Percentiles rank a stretch among this genome's conserved stretches.
phyloP scores from a whole-genome alignment of 2,888 invertebrate genomes.

The Strigamia transsilvanica region DNA sequence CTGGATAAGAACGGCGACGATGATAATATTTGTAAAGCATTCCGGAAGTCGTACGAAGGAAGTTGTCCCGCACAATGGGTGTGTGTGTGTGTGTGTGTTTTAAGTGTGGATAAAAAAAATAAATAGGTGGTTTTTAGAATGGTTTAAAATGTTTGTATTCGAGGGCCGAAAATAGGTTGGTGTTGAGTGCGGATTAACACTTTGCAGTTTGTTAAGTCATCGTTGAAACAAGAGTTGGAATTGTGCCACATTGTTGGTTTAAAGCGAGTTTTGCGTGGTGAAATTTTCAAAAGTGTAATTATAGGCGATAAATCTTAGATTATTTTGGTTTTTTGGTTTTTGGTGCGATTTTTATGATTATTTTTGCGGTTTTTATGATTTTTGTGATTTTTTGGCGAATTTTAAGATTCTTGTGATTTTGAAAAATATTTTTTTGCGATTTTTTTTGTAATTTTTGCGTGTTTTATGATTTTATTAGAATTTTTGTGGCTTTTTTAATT shows the following conservation, averaged over 20 bases:
- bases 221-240: background rate
- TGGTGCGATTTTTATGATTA: conserved; percentile 46
- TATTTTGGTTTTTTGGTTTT: conserved; percentile 46
- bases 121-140: background rate
- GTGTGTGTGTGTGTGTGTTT: conserved; percentile 53
- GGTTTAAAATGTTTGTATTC: background rate
- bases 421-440: no score
- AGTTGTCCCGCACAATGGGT: conserved; percentile 63
- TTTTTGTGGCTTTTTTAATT: background rate
- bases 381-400: background rate
- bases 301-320: background rate
- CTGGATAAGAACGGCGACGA: conserved; percentile 71
- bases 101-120: background rate
- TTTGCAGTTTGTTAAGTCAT: conserved; percentile 31
- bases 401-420: no score
- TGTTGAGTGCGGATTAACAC: conserved; percentile 20
- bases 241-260: conserved; percentile 51
- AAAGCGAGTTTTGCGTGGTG: background rate
- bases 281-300: background rate
- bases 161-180: conserved; percentile 4
- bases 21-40: conserved; percentile 73
- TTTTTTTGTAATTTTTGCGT: no score
- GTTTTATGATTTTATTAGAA: no score
- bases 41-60: conserved; percentile 65
- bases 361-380: background rate